A percentile compares a stretch with the other conserved stretches of the same genome.
These are phyloP conservation scores for Malurus splendens DNA, from an alignment of 2,797 vertebrate species.

Conservation along the genomic window DNA sequence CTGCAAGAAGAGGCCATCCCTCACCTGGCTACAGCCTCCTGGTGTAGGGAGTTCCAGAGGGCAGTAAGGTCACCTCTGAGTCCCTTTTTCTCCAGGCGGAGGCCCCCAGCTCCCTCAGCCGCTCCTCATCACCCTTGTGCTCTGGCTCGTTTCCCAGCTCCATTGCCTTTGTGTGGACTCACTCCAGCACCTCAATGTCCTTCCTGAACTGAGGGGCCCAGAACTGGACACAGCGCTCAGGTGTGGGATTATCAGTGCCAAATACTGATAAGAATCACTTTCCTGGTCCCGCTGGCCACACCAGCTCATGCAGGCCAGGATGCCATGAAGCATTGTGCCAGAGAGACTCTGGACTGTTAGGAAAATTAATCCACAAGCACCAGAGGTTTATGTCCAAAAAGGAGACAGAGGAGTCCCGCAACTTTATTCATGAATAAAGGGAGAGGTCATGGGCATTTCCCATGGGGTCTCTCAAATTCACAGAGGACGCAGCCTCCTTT, in stretches of 20 bases:
- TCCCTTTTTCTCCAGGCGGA: no score
- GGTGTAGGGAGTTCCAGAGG: neutral
- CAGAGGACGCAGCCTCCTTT: no score
- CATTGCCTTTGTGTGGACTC: neutral
- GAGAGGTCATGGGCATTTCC: no score
- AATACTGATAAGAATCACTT: neutral
- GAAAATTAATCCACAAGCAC: no score
- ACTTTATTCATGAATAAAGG: no score
- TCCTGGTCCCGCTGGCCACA: neutral
- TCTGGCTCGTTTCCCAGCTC: neutral
- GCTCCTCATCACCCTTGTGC: accelerated
- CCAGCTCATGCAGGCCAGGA: neutral
- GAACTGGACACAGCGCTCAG: neutral
- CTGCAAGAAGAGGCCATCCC: neutral
- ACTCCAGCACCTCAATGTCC: neutral
- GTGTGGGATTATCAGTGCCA: neutral
- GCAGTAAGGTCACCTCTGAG: neutral
- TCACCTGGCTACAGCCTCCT: neutral
- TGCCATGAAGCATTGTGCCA: neutral
- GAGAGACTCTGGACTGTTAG: neutral
- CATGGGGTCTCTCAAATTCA: no score
- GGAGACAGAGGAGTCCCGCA: no score
- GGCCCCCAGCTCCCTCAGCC: neutral
- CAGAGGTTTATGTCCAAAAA: no score
- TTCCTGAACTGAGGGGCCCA: neutral